phyloP scores from a whole-genome alignment of 2,888 invertebrate genomes.

The Rhaphigaster nebulosa region DNA sequence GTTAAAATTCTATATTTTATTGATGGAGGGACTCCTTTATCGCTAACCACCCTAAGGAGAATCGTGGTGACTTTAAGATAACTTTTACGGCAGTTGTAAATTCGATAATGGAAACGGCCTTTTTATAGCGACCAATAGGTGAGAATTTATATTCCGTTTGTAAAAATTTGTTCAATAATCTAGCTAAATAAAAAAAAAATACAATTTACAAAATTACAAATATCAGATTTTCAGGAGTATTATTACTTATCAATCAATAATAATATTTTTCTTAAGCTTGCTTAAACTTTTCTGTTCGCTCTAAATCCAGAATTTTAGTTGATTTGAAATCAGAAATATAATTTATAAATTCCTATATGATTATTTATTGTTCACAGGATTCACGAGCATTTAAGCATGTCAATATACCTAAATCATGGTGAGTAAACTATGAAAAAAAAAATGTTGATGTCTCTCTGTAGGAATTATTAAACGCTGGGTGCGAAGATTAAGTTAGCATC shows the following conservation, averaged over 20 bases:
- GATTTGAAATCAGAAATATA: too few relatives aligned
- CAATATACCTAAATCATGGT: too few relatives aligned
- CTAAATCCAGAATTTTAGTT: too few relatives aligned
- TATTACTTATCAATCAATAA: neutral
- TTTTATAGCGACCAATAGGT: neutral
- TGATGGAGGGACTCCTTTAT: neutral
- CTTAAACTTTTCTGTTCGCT: too few relatives aligned
- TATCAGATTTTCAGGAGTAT: neutral
- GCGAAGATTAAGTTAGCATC: too few relatives aligned
- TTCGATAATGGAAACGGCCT: neutral
- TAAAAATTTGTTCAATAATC: neutral
- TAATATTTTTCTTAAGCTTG: too few relatives aligned
- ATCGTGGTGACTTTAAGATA: neutral
- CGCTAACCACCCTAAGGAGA: neutral
- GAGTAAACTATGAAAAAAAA: too few relatives aligned
- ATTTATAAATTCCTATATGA: too few relatives aligned
- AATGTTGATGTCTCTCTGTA: too few relatives aligned
- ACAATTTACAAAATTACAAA: neutral
- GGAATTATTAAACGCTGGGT: too few relatives aligned
- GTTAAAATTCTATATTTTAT: neutral
- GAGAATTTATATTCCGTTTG: neutral
- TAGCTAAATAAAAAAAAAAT: neutral
- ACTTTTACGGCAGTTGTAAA: neutral
- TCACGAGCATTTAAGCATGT: too few relatives aligned
- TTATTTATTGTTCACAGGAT: too few relatives aligned